A percentile compares a stretch with the other conserved stretches of the same genome.
phyloP scores from a whole-genome alignment of 2,888 invertebrate genomes.

The Napeogenes sylphis region DNA sequence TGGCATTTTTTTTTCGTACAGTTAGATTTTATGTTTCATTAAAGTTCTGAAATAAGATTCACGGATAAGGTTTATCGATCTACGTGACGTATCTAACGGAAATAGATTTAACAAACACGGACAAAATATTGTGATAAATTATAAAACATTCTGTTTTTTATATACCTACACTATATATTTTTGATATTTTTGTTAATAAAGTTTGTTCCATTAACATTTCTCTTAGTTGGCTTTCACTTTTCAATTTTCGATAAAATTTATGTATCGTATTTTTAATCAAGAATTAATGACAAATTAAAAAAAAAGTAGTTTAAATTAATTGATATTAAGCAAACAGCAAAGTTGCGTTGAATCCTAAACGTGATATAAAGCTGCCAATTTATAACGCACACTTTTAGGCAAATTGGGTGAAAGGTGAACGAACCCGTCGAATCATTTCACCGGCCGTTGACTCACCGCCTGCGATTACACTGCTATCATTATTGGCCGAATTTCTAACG shows the following conservation, averaged over 20 bases:
- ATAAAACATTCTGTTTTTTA: no score
- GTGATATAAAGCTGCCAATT: constrained; percentile 36
- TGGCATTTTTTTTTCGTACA: constrained; percentile 63
- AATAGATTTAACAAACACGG: background rate
- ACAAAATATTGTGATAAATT: no score
- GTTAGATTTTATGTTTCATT: constrained; percentile 69
- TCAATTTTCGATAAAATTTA: background rate
- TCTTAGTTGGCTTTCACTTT: no score
- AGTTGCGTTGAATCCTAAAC: constrained; percentile 27
- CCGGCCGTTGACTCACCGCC: constrained; percentile 60
- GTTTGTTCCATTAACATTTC: no score
- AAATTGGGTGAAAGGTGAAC: constrained; percentile 71
- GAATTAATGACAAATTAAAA: no score
- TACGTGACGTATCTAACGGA: constrained; percentile 8
- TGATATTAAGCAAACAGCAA: no score
- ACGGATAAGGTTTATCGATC: constrained; percentile 42
- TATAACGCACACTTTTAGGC: constrained; percentile 47
- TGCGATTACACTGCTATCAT: constrained; percentile 59
- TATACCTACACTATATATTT: no score
- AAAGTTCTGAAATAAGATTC: constrained; percentile 63
- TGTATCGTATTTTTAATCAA: no score
- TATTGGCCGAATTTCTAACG: constrained; percentile 58
- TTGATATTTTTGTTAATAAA: no score
- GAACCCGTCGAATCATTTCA: constrained; percentile 57
- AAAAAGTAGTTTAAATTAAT: no score